Evolutionary conservation across 2,888 invertebrate species (phyloP).

Genomic region (Heliothis peltigera): DNA sequence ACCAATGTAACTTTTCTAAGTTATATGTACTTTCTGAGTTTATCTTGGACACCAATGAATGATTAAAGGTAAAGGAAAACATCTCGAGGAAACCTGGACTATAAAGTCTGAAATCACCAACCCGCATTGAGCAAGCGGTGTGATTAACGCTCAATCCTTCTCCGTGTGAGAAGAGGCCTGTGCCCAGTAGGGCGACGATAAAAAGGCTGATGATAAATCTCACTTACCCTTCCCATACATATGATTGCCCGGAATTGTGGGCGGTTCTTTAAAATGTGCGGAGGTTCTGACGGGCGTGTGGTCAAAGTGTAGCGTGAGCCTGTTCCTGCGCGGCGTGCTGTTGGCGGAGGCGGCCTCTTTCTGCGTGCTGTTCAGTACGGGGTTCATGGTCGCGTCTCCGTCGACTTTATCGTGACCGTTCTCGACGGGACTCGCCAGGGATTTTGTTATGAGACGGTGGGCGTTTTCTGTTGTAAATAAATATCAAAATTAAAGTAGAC

Average conservation of each 20-base stretch:
- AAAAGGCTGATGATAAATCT: too few species aligned
- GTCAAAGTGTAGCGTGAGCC: constrained; percentile 93
- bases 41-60: too few species aligned
- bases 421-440: constrained; percentile 79
- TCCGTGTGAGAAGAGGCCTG: too few species aligned
- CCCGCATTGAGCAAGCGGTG: too few species aligned
- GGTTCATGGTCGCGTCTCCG: constrained; percentile 72
- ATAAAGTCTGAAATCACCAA: too few species aligned
- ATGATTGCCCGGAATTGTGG: constrained; percentile 71
- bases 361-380: constrained; percentile 63
- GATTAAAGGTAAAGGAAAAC: too few species aligned
- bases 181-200: too few species aligned
- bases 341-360: constrained; percentile 80
- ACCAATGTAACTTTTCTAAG: too few species aligned
- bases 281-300: constrained; percentile 92
- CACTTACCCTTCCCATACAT: constrained; percentile 84
- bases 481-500: too few species aligned
- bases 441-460: constrained; percentile 90
- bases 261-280: constrained; percentile 93
- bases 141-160: too few species aligned
- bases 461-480: constrained; percentile 96
- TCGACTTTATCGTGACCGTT: constrained; percentile 82
- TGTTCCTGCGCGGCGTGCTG: constrained; percentile 90
- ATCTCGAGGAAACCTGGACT: too few species aligned
- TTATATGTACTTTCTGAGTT: too few species aligned